A percentile compares a stretch with the other conserved stretches of the same genome.
These are phyloP conservation scores for Brachionus plicatilis DNA, from an alignment of 1,140 invertebrate genomes.

Conservation along the genomic window DNA sequence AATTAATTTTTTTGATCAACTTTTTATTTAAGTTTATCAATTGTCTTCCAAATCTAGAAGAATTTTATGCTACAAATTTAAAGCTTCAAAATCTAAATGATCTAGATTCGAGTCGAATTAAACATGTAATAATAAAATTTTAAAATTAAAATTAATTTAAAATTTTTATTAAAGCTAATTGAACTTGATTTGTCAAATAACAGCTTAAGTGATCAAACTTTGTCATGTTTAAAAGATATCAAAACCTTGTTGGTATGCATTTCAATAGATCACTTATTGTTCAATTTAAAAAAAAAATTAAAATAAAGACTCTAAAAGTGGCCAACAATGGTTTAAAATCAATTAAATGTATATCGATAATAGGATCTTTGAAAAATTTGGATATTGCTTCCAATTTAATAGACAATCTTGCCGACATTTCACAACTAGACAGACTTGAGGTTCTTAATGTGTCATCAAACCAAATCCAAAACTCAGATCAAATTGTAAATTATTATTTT, in stretches of 20 bases:
- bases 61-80: constrained; percentile 49
- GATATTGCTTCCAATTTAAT: not conserved
- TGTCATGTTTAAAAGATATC: not conserved
- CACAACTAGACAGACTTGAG: not conserved
- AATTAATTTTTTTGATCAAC: not conserved
- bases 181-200: constrained; percentile 27
- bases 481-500: not conserved
- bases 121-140: not conserved
- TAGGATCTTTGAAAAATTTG: not conserved
- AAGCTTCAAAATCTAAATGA: constrained; percentile 46
- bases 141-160: not conserved
- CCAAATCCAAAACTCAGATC: not conserved
- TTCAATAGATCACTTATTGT: not conserved
- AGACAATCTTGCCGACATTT: not conserved
- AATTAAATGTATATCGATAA: not conserved
- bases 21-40: constrained; percentile 47
- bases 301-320: not conserved
- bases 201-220: not conserved
- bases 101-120: constrained; percentile 41
- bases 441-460: not conserved
- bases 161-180: not conserved
- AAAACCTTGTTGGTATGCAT: not conserved
- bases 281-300: not conserved
- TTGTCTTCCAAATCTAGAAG: constrained; percentile 52
- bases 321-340: constrained; percentile 4